Evolutionary conservation across 2,797 vertebrate species (phyloP).

Genomic region (Enteromius thamalakanensis): DNA sequence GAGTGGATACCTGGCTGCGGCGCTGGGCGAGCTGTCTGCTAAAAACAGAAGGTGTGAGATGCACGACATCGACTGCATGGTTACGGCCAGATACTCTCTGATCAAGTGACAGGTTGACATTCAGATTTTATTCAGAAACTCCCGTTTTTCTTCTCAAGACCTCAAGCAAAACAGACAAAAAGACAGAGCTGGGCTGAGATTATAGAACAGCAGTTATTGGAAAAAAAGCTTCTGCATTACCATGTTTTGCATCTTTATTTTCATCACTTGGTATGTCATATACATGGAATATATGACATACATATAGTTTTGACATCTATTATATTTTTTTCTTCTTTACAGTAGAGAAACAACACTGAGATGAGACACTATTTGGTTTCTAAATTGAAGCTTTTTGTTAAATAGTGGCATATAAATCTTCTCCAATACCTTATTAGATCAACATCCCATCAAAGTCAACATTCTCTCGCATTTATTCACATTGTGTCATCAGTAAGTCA

Average conservation of each 20-base stretch:
- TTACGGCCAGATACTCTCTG: constrained; percentile 51
- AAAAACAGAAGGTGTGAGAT: constrained; percentile 46
- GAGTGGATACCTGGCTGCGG: constrained; percentile 49
- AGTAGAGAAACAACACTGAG: constrained; percentile 88
- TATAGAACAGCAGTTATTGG: constrained; percentile 53
- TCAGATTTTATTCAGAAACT: constrained; percentile 60
- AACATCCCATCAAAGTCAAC: constrained; percentile 74
- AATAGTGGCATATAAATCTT: constrained; percentile 80
- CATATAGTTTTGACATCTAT: constrained; percentile 83
- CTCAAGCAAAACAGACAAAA: constrained; percentile 57
- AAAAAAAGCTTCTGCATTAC: constrained; percentile 70
- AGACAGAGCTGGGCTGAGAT: constrained; percentile 54
- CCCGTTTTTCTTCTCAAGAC: constrained; percentile 52
- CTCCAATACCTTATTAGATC: constrained; percentile 76
- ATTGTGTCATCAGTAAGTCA: constrained; percentile 72
- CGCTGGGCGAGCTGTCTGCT: constrained; percentile 14
- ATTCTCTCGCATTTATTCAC: constrained; percentile 78
- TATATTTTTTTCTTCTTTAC: constrained; percentile 80
- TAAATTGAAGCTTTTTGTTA: constrained; percentile 86
- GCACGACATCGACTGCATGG: constrained; percentile 43
- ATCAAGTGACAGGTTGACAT: constrained; percentile 61
- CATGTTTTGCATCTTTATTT: constrained; percentile 85
- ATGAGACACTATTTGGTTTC: constrained; percentile 89
- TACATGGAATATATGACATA: constrained; percentile 84
- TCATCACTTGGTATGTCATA: constrained; percentile 83